Evolutionary conservation across 1,140 invertebrate genomes (phyloP), one percentile per base, ranked within the genome.

Genomic region (Laupala kohalensis): DNA sequence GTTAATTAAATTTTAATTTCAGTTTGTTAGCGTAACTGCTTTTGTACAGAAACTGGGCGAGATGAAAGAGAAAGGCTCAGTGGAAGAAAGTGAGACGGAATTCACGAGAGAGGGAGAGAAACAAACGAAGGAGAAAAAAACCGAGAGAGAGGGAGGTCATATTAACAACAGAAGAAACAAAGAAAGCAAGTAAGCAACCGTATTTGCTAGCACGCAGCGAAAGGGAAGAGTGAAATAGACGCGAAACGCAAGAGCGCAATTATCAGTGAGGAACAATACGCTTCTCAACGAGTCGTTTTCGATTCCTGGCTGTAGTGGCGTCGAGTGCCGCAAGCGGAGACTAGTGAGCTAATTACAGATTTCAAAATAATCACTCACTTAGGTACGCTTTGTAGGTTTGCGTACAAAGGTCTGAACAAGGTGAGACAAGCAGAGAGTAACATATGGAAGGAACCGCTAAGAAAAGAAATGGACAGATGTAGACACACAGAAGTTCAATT

Each of bases 1-100:
- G 75, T 77, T 78, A 77, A 78, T 77, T 76, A 76, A 78, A 77
- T 77, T 78, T 78, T 78, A 77, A 77, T 76, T 76, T 76, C 75
- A 76, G 74, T 72, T 76, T 76, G 75, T 76, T 76, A 74, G 74
- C 73, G 71, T 77, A 74, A 76, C 77, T 75, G 73, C 76, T 70
- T 70, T 27, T 64, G 67, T 68, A 68, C 6, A 65, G 64, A 65
- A 65, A 65, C n/a, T 65, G 25, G 13, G 64, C n/a, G 25, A 23
- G 25, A 65, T n/a, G 25, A 65, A 25, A 65, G 64, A 65, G 25
- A 23, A n/a, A 65, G 23, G 12, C n/a, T 24, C 64, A 15, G 23
- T 9, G 37, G 9, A 5, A 65, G 23, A 65, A 23, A 65, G 64
- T 19, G 23, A 65, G 64, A 3, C 6, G 23, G 64, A 65, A 65